Percentiles rank a stretch among this genome's conserved stretches.
Conservation (phyloP, 2,888 invertebrate species). For the Caenorhabditis zanzibari region DNA sequence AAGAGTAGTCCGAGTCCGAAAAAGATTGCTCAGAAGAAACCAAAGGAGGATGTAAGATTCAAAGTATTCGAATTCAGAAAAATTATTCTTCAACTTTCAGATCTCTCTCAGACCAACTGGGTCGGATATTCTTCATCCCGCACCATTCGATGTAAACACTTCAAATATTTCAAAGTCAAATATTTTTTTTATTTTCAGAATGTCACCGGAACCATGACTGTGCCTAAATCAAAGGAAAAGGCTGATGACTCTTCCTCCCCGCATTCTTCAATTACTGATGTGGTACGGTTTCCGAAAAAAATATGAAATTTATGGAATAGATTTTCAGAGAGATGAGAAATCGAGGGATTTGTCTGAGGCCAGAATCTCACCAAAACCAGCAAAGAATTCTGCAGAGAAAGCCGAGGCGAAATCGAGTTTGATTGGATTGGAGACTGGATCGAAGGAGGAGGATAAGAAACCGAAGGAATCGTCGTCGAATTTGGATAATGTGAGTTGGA, state of each 20-base stretch:
- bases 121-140: conserved; percentile 51
- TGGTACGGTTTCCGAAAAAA: too few relatives aligned
- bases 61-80: background rate
- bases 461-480: background rate
- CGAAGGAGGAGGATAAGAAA: conserved; percentile 17
- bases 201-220: conserved; percentile 47
- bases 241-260: background rate
- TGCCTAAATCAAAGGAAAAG: conserved; percentile 18
- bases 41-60: conserved; percentile 1
- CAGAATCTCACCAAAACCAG: conserved; percentile 10
- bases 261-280: conserved; percentile 1
- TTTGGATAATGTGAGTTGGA: conserved; percentile 7
- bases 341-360: conserved; percentile 1
- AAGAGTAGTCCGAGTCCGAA: background rate
- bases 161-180: too few relatives aligned
- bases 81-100: background rate
- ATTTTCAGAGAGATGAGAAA: background rate
- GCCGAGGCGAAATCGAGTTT: background rate
- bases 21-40: background rate
- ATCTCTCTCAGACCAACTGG: conserved; percentile 15
- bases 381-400: conserved; percentile 10
- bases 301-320: too few relatives aligned
- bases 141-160: conserved; percentile 27
- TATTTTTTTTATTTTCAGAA: too few relatives aligned
- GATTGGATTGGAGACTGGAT: background rate